Base-by-base conservation (phyloP, 2,888 invertebrate species). In the Cheilosia scutellata region DNA sequence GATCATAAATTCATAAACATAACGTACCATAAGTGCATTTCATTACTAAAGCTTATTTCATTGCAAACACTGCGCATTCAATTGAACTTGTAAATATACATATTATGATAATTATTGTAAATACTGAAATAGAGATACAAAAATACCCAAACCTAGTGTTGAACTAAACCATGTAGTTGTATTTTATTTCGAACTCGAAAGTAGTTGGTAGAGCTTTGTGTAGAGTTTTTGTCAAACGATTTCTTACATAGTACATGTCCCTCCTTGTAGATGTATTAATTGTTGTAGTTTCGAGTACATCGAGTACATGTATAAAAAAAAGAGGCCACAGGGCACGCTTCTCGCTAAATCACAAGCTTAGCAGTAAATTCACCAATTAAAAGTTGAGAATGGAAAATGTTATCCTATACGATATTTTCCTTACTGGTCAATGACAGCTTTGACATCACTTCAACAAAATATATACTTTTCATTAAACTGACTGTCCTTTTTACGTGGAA, bases 1-100 rank as follows among this genome's bases (percentile, higher is more conserved):
- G 5, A 13, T 49, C 20, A 13, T 5, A 29, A n/a, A 7, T 5
- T n/a, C n/a, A 53, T 37, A 29, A n/a, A 7, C 9, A 40, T 53
- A 40, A 51, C 37, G 13, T 47, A 37, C 37, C 37, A 11, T 37
- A 4, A 33, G 9, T 1, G 29, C n/a, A 58, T 47, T 47, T 47
- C 37, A 55, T 20, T 6, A 42, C 16, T 16, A 53, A 44, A 40
- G 4, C 9, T n/a, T 42, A 5, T 44, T 11, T 16, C n/a, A 5
- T 20, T 20, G 6, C 5, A 7, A 57, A 33, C n/a, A n/a, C 9
- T 16, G 13, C 25, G n/a, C 58, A 63, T 42, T 57, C 11, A 63
- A 13, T 29, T 42, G 5, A 78, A 33, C 6, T 31, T 72, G 72
- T 79, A 72, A 79, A 79, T 71, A 58, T 66, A 79, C 63, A 58